Evolutionary conservation across 1,140 invertebrate genomes (phyloP), one percentile per base, ranked within the genome.

Genomic region (Belonocnema kinseyi): DNA sequence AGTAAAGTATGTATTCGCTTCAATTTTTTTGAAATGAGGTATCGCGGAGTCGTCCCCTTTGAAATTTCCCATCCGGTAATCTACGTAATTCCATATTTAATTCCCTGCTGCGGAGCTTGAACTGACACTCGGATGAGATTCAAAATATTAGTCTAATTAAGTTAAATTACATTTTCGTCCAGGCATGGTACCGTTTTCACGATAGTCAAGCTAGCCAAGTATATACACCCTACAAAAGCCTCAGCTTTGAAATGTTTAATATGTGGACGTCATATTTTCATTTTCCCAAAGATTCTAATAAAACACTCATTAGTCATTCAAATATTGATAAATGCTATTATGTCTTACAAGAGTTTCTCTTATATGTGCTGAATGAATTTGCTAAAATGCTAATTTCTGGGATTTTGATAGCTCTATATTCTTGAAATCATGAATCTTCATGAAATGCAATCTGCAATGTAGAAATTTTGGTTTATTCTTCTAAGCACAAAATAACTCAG

Each of bases 81-180:
- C 26, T 66, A 33, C 61, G 33, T 33, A 66, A 66, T 66, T 66
- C 21, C 26, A 66, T 66, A 66, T 40, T 66, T 66, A 66, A 66
- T 66, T 66, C 40, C 26, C 26, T 4, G n/a, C 61, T 66, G 21
- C 21, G 33, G 0, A 66, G 26, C 26, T 17, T 54, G 53, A 54
- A 10, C 17, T 54, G 53, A 2, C 53, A 19, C 53, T 54, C 17
- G 61, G 61, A 10, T 66, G 61, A 66, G 13, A 66, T 66, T 40
- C 61, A 66, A 66, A 66, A 66, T 66, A 66, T 40, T 66, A 66
- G 61, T 66, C 61, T 66, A 40, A 66, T 66, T 66, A 66, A 66
- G 46, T 66, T 40, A 66, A 66, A 66, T 66, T 33, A 46, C 33
- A 66, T 66, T 66, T 40, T 66, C 14, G 14, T 40, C 12, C 6